These are phyloP conservation scores for Nycticryphes semicollaris DNA, from an alignment of 2,113 vertebrate species.

Conservation along the genomic window DNA sequence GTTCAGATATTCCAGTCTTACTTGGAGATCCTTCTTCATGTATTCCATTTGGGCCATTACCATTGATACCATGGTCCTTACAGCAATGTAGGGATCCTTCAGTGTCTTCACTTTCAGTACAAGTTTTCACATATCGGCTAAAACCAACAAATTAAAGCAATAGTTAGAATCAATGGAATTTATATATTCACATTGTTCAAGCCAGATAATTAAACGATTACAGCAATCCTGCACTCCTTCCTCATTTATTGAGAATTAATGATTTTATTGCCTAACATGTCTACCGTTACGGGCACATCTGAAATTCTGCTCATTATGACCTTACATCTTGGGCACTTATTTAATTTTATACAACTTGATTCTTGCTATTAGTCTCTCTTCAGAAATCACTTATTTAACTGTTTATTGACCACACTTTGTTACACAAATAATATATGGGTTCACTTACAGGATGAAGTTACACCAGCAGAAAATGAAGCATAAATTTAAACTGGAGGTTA, in stretches of 20 bases:
- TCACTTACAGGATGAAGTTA: not conserved
- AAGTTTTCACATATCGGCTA: conserved; percentile 82
- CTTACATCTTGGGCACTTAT: not conserved
- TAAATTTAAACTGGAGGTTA: not conserved
- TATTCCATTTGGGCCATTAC: conserved; percentile 91
- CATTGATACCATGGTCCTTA: conserved; percentile 91
- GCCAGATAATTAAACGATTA: not conserved
- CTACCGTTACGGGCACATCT: not conserved
- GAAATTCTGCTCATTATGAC: not conserved
- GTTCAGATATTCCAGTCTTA: conserved; percentile 74
- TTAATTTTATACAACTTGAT: not conserved
- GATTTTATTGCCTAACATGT: not conserved
- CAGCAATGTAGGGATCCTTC: conserved; percentile 84
- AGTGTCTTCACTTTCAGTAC: conserved; percentile 80
- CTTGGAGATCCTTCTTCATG: conserved; percentile 95
- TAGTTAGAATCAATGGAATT: not conserved
- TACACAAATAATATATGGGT: not conserved
- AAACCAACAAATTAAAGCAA: conserved; percentile 33
- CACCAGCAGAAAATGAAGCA: not conserved
- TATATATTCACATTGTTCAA: not conserved
- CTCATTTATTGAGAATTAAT: not conserved
- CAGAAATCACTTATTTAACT: not conserved
- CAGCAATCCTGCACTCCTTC: not conserved
- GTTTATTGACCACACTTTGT: not conserved
- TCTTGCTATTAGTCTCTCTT: not conserved